Evolutionary conservation across 2,888 invertebrate genomes (phyloP).

Genomic region (Chaitophorus viminalis): DNA sequence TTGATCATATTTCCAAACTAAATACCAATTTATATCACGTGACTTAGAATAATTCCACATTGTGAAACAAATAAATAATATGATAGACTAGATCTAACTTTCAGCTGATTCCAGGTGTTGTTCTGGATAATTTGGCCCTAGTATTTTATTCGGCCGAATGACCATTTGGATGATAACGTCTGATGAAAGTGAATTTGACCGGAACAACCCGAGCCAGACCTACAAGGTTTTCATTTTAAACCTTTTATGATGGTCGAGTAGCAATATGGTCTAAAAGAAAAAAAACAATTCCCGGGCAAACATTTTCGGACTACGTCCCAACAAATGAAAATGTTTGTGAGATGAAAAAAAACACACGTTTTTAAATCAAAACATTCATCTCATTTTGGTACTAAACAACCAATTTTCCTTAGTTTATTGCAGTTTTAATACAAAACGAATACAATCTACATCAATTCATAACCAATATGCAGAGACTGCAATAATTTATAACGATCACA

Average conservation of each 20-base stretch:
- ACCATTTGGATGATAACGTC: not conserved
- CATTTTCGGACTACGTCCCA: not conserved
- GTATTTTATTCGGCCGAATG: not conserved
- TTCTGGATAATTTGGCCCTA: not conserved
- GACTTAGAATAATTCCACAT: too few relatives aligned
- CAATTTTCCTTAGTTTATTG: too few relatives aligned
- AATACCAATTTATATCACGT: too few relatives aligned
- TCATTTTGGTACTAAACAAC: not conserved
- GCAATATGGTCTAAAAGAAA: conserved; percentile 7
- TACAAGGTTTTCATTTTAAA: conserved; percentile 37
- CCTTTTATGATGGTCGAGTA: conserved; percentile 8
- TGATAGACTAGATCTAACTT: too few relatives aligned
- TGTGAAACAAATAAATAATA: too few relatives aligned
- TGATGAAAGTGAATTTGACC: conserved; percentile 17
- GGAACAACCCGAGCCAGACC: not conserved
- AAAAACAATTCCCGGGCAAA: conserved; percentile 5
- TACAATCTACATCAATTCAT: too few relatives aligned
- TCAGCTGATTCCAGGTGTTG: not conserved
- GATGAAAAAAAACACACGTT: not conserved
- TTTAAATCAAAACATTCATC: not conserved
- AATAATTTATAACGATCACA: too few relatives aligned
- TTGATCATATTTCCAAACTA: too few relatives aligned
- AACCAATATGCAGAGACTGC: too few relatives aligned
- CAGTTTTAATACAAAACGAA: too few relatives aligned
- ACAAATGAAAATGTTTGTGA: not conserved